A percentile compares a stretch with the other conserved stretches of the same genome.
These are phyloP conservation scores for Drosophila falleni DNA, from an alignment of 2,888 invertebrate species.

Conservation along the genomic window DNA sequence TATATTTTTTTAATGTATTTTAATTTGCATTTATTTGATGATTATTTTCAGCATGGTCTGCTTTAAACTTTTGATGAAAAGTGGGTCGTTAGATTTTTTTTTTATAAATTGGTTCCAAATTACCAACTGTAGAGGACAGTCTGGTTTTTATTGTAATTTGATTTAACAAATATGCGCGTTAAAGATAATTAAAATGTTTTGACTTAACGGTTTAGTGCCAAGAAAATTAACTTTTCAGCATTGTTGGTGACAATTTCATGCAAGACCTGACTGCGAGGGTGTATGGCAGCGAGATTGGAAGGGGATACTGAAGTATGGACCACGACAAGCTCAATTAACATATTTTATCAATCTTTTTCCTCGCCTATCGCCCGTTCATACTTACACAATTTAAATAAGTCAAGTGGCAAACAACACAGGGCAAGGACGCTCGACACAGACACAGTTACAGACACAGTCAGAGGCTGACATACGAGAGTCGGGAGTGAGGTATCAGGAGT, in stretches of 20 bases:
- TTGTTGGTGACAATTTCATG: constrained; percentile 70
- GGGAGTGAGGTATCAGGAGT: too few relatives aligned
- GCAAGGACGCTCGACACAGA: constrained; percentile 64
- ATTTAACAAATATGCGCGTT: constrained; percentile 45
- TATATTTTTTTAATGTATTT: too few relatives aligned
- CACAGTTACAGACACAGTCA: background rate
- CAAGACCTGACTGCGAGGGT: constrained; percentile 37
- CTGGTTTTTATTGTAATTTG: background rate
- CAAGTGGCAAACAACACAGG: constrained; percentile 70
- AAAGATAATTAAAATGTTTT: constrained; percentile 41
- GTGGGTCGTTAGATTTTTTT: too few relatives aligned
- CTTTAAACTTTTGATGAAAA: too few relatives aligned
- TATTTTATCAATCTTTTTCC: constrained; percentile 77
- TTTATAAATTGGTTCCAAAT: too few relatives aligned
- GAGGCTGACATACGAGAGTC: constrained; percentile 45
- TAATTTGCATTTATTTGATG: too few relatives aligned
- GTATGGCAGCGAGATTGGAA: constrained; percentile 8
- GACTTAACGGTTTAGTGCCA: constrained; percentile 17
- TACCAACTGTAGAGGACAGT: background rate
- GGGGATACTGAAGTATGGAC: constrained; percentile 8
- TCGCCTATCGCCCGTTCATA: constrained; percentile 37
- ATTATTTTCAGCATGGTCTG: too few relatives aligned
- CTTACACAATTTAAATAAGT: constrained; percentile 78
- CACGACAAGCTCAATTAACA: constrained; percentile 74
- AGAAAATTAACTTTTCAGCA: constrained; percentile 78